Percentiles rank a stretch among this genome's conserved stretches.
Conservation (phyloP, 2,113 vertebrate genomes). For the Lagopus leucura region DNA sequence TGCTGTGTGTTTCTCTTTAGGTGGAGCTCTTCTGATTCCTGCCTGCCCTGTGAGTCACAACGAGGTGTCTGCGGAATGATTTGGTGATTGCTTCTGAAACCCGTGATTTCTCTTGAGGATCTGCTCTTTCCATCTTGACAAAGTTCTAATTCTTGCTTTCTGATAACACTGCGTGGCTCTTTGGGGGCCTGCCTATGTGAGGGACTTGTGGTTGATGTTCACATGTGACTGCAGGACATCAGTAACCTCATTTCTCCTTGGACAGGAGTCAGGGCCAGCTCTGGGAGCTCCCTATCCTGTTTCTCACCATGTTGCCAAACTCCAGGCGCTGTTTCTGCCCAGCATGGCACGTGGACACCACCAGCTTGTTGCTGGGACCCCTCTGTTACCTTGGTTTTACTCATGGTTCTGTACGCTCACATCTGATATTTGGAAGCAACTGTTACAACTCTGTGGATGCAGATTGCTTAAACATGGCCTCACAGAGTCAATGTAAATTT, state of each 20-base stretch:
- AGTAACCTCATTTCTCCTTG: slow-evolving; percentile 17
- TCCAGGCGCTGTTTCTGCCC: background rate
- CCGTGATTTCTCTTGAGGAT: slow-evolving; percentile 49
- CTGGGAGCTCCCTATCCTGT: background rate
- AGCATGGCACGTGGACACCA: fast-evolving
- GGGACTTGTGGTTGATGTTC: slow-evolving; percentile 38
- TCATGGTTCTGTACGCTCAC: background rate
- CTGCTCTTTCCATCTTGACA: slow-evolving; percentile 67
- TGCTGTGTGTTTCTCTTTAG: slow-evolving; percentile 23
- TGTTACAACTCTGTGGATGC: slow-evolving; percentile 8
- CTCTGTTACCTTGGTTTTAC: background rate
- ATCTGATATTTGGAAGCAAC: slow-evolving; percentile 31
- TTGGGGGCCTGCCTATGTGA: slow-evolving; percentile 25
- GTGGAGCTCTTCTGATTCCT: slow-evolving; percentile 61
- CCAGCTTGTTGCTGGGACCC: fast-evolving
- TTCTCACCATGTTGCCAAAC: fast-evolving
- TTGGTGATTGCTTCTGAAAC: slow-evolving; percentile 56
- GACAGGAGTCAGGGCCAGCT: background rate
- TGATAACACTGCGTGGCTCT: background rate
- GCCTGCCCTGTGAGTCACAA: background rate
- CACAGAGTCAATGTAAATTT: slow-evolving; percentile 1
- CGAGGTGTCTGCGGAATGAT: slow-evolving; percentile 34
- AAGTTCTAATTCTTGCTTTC: slow-evolving; percentile 58
- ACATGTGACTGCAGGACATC: background rate
- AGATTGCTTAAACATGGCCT: slow-evolving; percentile 39